Percentiles rank a stretch among this genome's conserved stretches.
Evolutionary conservation across 2,113 vertebrate species (phyloP).

Genomic region (Oxyura jamaicensis): DNA sequence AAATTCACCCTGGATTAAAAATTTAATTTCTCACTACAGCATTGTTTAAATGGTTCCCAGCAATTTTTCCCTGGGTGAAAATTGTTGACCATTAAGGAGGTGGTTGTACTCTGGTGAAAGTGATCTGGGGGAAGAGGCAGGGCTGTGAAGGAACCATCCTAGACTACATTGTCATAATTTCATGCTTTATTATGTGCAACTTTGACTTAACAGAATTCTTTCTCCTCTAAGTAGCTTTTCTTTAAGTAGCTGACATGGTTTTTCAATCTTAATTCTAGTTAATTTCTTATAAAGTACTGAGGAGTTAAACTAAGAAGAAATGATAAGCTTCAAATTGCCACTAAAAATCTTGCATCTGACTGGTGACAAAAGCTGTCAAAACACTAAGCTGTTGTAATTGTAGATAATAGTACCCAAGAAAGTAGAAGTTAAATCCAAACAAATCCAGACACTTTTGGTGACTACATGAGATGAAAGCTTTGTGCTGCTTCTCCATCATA

Average conservation of each 20-base stretch:
- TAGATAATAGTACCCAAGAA: background rate
- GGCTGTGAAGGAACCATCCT: background rate
- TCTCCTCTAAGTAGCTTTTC: background rate
- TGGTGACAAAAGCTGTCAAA: constrained; percentile 34
- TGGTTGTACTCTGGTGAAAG: background rate
- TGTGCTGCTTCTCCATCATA: background rate
- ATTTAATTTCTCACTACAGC: background rate
- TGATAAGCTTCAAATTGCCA: background rate
- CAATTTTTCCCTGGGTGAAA: background rate
- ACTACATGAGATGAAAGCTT: background rate
- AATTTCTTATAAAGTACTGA: background rate
- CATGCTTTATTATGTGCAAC: background rate
- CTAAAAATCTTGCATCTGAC: constrained; percentile 16
- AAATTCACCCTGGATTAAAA: background rate
- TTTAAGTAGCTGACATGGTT: background rate
- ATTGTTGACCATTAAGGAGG: background rate
- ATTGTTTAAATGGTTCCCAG: background rate
- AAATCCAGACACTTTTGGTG: background rate
- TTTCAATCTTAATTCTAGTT: background rate
- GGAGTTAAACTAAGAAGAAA: background rate
- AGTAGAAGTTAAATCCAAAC: background rate
- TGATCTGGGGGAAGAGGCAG: background rate
- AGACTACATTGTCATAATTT: background rate
- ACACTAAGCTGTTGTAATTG: background rate
- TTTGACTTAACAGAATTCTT: background rate